A percentile compares a stretch with the other conserved stretches of the same genome.
Evolutionary conservation across 2,888 invertebrate genomes (phyloP).

Genomic region (Tiliacea citrago): DNA sequence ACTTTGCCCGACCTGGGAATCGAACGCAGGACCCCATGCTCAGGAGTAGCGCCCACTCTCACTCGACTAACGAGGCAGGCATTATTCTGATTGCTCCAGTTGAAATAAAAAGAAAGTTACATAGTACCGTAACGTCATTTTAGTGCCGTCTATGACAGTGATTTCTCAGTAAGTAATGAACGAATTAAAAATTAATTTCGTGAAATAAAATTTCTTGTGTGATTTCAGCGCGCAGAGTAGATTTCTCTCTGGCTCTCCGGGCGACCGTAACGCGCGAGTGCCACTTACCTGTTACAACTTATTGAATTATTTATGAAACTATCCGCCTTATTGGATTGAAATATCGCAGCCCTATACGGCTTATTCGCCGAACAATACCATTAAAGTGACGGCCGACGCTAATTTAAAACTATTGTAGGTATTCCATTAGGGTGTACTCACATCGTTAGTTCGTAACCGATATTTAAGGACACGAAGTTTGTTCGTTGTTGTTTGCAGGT

Average conservation of each 20-base stretch:
- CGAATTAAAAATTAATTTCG: conserved; percentile 83
- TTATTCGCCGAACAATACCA: conserved; percentile 76
- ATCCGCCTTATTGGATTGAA: conserved; percentile 88
- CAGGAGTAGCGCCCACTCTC: background rate
- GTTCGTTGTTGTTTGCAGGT: conserved; percentile 43
- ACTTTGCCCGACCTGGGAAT: background rate
- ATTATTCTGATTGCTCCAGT: conserved; percentile 10
- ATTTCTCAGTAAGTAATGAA: conserved; percentile 69
- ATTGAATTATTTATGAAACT: conserved; percentile 89
- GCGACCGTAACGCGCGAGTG: conserved; percentile 85
- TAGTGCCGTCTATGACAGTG: conserved; percentile 60
- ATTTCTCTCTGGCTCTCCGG: conserved; percentile 77
- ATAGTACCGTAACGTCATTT: conserved; percentile 32
- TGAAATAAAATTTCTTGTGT: conserved; percentile 82
- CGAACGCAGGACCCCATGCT: background rate
- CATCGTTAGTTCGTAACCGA: conserved; percentile 49
- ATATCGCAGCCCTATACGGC: conserved; percentile 77
- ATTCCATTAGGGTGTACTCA: conserved; percentile 18
- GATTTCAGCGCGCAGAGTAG: conserved; percentile 77
- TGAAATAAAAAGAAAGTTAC: conserved; percentile 30
- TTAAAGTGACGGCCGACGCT: conserved; percentile 66
- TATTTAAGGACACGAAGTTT: conserved; percentile 61
- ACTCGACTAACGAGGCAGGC: background rate
- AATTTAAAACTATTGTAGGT: conserved; percentile 62
- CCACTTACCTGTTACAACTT: conserved; percentile 89